Conservation (phyloP, 2,888 invertebrate genomes). For the Drosophila robusta region DNA sequence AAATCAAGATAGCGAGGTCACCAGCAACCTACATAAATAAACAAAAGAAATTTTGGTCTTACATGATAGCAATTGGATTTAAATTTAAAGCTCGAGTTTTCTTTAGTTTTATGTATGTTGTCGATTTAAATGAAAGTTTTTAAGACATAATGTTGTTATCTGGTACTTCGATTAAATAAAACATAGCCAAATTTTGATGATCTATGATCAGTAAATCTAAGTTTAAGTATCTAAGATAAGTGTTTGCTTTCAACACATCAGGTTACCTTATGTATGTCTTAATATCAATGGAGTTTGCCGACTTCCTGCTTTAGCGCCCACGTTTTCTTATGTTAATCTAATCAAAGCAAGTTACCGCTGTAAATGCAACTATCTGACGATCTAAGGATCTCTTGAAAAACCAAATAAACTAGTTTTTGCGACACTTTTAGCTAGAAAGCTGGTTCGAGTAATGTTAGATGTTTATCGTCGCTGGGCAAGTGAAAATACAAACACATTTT, state of each 20-base stretch:
- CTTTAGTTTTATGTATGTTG: no score
- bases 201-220: no score
- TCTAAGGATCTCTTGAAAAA: slow-evolving; percentile 15
- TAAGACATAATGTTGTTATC: no score
- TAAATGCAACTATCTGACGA: slow-evolving; percentile 52
- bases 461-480: slow-evolving; percentile 44
- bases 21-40: no score
- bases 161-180: no score
- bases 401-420: slow-evolving; percentile 26
- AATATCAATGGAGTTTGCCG: slow-evolving; percentile 33
- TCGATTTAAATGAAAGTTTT: no score
- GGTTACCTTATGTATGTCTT: slow-evolving; percentile 2
- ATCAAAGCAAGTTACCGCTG: slow-evolving; percentile 73
- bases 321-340: slow-evolving; percentile 51
- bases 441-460: slow-evolving; percentile 46
- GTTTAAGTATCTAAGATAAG: neutral
- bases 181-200: no score
- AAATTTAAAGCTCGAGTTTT: no score
- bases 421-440: slow-evolving; percentile 60
- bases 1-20: no score
- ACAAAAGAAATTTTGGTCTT: no score
- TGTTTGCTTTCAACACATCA: neutral
- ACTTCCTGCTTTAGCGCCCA: slow-evolving; percentile 19
- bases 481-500: slow-evolving; percentile 71
- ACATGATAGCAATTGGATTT: no score